Evolutionary conservation across 2,888 invertebrate species (phyloP), one percentile per base, ranked within the genome.

Genomic region (Callimorpha dominula): DNA sequence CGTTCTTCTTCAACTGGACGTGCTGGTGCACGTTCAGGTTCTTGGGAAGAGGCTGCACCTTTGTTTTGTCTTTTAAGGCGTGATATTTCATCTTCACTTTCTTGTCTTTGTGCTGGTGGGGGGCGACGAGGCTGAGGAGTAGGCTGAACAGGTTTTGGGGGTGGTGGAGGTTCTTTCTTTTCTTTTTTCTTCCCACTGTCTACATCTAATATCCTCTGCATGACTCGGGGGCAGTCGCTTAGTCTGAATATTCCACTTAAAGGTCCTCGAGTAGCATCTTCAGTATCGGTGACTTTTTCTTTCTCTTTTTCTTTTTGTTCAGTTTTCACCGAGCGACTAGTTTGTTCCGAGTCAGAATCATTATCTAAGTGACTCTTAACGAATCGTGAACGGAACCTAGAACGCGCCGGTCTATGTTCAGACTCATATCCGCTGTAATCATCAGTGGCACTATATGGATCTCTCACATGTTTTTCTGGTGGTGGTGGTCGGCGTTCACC

Each of bases 41-140:
- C 97, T 86, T 96, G 94, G 40, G 97, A 96, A 15, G 97, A 95
- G 43, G 97, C 96, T 40, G 97, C 97, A 42, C 94, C 95, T 91
- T 98, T 98, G 87, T 98, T 98, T 93, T 98, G 98, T 88, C 98
- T 97, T 94, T 99, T 99, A 80, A 98, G 97, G 87, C 97, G 97
- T 14, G 98, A 96, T 78, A 99, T 98, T 91, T 99, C 99, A 88
- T 98, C 98, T 94, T 99, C 99, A 89, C 98, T 98, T 79, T 97
- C 96, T 92, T 98, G 98, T 76, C 98, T 96, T 68, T 97, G 96
- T 14, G 98, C 96, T n/a, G 97, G 96, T 64, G 97, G 96, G 60
- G 96, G 96, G 67, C 95, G 95, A 69, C 96, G 94, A 68, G 95
- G 96, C 72, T 96, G 94, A 85, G 96, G 96, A 79, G 96, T 95